Evolutionary conservation across 1,140 invertebrate species (phyloP).

Genomic region (Drosophila yakuba): DNA sequence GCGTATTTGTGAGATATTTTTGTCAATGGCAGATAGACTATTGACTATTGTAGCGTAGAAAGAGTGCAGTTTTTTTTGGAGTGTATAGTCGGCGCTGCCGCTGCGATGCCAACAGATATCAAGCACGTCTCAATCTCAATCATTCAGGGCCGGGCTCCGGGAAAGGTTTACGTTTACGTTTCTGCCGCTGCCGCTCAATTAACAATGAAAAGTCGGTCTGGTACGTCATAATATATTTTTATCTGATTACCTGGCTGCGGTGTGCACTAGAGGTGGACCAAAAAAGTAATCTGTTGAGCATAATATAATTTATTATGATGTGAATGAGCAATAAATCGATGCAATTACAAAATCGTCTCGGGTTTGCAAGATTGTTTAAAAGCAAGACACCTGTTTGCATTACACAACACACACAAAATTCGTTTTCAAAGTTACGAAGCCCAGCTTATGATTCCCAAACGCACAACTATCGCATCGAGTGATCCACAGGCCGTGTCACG

Average conservation of each 20-base stretch:
- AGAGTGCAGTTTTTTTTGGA: neutral
- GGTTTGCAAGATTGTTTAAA: too few relatives aligned
- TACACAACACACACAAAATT: too few relatives aligned
- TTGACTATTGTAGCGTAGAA: neutral
- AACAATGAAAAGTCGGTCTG: constrained; percentile 77
- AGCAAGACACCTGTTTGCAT: too few relatives aligned
- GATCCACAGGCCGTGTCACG: constrained; percentile 30
- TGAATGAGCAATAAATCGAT: too few relatives aligned
- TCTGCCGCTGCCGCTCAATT: constrained; percentile 69
- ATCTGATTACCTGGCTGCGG: constrained; percentile 65
- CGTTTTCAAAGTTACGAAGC: too few relatives aligned
- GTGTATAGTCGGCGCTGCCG: constrained; percentile 16
- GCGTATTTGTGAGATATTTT: neutral
- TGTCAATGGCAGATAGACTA: neutral
- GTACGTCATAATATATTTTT: constrained; percentile 81
- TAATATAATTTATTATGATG: too few relatives aligned
- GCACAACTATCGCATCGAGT: neutral
- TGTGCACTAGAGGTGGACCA: constrained; percentile 6
- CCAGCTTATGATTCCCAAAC: neutral
- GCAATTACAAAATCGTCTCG: too few relatives aligned
- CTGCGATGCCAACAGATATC: constrained; percentile 72
- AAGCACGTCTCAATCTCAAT: constrained; percentile 77
- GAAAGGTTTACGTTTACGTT: constrained; percentile 38
- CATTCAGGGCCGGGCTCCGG: constrained; percentile 59
- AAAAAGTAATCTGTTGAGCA: neutral